A percentile compares a stretch with the other conserved stretches of the same genome.
phyloP scores from a whole-genome alignment of 2,113 vertebrate genomes.

The Chlamydotis undulata region DNA sequence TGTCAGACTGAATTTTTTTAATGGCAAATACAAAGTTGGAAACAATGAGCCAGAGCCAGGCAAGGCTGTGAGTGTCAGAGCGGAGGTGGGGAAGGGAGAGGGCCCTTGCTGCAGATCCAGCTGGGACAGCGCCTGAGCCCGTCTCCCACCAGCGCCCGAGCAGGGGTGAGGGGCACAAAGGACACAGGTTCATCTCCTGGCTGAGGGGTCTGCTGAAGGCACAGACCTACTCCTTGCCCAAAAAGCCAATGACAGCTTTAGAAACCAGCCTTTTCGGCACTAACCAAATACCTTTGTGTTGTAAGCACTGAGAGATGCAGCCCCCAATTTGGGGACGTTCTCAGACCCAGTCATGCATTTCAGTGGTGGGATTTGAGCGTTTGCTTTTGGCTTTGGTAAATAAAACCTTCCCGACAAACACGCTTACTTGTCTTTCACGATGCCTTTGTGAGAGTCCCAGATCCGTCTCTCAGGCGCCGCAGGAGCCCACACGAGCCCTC shows the following conservation, averaged over 20 bases:
- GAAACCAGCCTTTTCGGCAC: not conserved
- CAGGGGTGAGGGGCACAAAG: not conserved
- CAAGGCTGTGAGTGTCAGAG: not conserved
- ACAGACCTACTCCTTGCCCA: not conserved
- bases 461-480: not conserved
- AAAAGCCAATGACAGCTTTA: not conserved
- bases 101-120: not conserved
- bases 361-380: not conserved
- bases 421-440: accelerated
- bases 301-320: not conserved
- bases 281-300: not conserved
- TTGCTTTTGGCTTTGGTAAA: not conserved
- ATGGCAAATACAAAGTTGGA: not conserved
- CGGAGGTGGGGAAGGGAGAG: not conserved
- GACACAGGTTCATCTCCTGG: not conserved
- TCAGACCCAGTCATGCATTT: not conserved
- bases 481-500: not conserved
- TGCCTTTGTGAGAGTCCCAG: not conserved
- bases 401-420: not conserved
- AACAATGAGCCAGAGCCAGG: not conserved
- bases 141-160: not conserved
- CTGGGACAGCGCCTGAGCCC: not conserved
- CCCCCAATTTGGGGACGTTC: accelerated
- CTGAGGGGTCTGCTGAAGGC: not conserved
- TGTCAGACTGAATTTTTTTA: not conserved